phyloP scores from a whole-genome alignment of 2,888 invertebrate species.

The Drosophila crucigera region DNA sequence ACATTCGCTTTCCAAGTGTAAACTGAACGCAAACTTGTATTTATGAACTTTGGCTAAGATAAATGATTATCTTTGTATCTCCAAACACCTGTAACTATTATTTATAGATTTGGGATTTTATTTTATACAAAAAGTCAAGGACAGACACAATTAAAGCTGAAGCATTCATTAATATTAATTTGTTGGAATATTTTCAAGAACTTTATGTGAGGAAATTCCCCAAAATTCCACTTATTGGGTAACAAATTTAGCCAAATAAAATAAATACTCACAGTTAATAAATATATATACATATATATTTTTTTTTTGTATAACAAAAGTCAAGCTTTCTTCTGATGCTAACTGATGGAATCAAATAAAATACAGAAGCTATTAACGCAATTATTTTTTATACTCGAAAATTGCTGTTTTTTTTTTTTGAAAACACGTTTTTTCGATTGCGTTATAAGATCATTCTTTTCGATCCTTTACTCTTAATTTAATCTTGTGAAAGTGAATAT shows the following conservation, averaged over 20 bases:
- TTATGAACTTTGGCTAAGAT: slow-evolving; percentile 10
- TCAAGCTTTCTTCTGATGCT: not conserved
- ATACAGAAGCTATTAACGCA: not conserved
- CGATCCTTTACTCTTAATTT: not conserved
- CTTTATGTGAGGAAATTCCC: not conserved
- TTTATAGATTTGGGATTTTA: slow-evolving; percentile 12
- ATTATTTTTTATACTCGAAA: not conserved
- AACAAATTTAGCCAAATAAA: not conserved
- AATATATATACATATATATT: not conserved
- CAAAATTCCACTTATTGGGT: not conserved
- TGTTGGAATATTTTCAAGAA: not conserved
- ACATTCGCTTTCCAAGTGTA: slow-evolving; percentile 34
- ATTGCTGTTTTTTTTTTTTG: not conserved
- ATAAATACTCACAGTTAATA: not conserved
- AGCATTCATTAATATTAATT: not conserved
- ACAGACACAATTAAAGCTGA: slow-evolving; percentile 21
- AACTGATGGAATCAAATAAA: not conserved
- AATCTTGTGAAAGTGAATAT: not conserved
- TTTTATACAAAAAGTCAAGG: slow-evolving; percentile 19
- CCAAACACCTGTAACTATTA: slow-evolving; percentile 24
- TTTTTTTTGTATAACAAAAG: not conserved
- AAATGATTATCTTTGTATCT: slow-evolving; percentile 24
- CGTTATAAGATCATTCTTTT: not conserved
- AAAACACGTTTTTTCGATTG: not conserved
- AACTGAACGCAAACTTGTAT: slow-evolving; percentile 6